A percentile compares a stretch with the other conserved stretches of the same genome.
Conservation (phyloP, 2,888 invertebrate genomes). For the Cantharis rustica region DNA sequence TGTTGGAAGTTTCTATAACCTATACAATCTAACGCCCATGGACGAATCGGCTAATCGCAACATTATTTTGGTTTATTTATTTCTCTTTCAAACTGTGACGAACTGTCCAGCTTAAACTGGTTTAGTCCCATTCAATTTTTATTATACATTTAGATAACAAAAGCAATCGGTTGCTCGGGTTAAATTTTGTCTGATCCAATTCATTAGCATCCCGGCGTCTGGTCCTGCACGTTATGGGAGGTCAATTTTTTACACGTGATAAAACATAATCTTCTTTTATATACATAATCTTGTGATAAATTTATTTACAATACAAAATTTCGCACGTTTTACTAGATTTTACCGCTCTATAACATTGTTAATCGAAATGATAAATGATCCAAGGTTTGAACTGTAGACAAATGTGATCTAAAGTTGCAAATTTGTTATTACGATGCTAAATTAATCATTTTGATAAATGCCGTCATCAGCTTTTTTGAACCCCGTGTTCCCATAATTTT, state of each 20-base stretch:
- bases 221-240: neutral
- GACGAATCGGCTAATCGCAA: neutral
- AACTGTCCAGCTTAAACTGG: neutral
- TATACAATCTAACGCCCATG: neutral
- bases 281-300: neutral
- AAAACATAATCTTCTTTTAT: neutral
- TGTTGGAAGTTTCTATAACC: too few relatives aligned
- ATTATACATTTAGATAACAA: neutral
- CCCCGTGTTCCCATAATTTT: neutral
- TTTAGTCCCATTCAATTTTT: neutral
- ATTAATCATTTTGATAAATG: neutral
- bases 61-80: neutral
- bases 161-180: neutral
- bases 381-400: neutral
- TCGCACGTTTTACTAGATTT: neutral
- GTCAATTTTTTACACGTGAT: neutral
- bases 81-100: neutral
- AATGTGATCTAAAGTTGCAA: neutral
- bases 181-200: neutral
- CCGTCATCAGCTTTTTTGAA: neutral
- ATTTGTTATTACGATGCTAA: neutral
- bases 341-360: neutral
- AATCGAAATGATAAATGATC: neutral
- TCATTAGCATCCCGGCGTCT: neutral
- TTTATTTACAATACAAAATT: neutral